Percentiles rank a stretch among this genome's conserved stretches.
phyloP scores from a whole-genome alignment of 2,888 invertebrate species.

The Calameuta pallipes region DNA sequence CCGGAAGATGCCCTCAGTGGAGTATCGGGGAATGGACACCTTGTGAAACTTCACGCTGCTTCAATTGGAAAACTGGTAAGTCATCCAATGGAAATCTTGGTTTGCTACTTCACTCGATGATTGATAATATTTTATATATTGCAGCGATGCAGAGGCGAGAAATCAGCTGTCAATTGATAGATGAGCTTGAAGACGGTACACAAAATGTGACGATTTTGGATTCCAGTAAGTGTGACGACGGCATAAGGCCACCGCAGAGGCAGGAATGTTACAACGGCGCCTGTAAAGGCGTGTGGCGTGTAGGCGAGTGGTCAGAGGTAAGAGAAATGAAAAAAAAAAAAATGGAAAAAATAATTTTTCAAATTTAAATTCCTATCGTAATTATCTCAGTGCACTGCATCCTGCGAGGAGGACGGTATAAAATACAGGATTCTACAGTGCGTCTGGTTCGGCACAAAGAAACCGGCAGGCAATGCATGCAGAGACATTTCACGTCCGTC shows the following conservation, averaged over 20 bases:
- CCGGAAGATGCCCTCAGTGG: constrained; percentile 81
- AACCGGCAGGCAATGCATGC: constrained; percentile 89
- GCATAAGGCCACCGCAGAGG: constrained; percentile 79
- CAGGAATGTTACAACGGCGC: constrained; percentile 84
- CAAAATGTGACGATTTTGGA: constrained; percentile 69
- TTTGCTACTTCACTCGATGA: background rate
- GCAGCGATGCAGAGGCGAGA: constrained; percentile 80
- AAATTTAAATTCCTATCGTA: background rate
- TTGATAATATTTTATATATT: constrained; percentile 24
- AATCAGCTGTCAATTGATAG: constrained; percentile 71
- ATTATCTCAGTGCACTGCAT: constrained; percentile 80
- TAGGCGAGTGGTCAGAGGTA: constrained; percentile 94
- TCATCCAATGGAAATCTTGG: background rate
- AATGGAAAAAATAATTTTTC: background rate
- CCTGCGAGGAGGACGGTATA: constrained; percentile 85
- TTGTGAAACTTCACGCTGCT: constrained; percentile 80
- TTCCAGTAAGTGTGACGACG: constrained; percentile 75
- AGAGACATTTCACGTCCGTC: constrained; percentile 80
- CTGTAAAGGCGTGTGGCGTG: constrained; percentile 92
- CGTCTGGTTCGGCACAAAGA: constrained; percentile 89
- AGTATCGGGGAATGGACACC: constrained; percentile 76
- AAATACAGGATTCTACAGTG: constrained; percentile 91
- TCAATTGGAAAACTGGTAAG: constrained; percentile 77
- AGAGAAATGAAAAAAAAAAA: constrained; percentile 32
- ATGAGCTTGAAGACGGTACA: constrained; percentile 66